These are phyloP conservation scores for Tethea ocularis DNA, from an alignment of 2,888 invertebrate genomes.

Conservation along the genomic window DNA sequence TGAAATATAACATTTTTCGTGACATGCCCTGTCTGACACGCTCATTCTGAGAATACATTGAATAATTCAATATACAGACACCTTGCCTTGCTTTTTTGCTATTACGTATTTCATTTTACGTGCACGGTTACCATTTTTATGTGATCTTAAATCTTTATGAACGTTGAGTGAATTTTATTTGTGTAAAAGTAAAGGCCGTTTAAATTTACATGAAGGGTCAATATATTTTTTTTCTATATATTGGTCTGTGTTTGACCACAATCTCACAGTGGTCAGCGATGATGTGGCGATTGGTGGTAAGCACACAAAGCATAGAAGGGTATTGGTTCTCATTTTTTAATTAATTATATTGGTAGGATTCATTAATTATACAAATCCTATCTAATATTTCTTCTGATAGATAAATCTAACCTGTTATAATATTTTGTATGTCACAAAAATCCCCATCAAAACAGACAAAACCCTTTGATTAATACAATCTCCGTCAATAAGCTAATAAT, in stretches of 20 bases:
- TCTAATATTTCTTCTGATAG: too few species aligned
- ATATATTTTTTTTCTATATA: too few species aligned
- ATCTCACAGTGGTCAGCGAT: too few species aligned
- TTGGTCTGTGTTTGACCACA: too few species aligned
- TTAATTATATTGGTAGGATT: too few species aligned
- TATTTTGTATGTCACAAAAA: slow-evolving; percentile 7
- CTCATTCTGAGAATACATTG: slow-evolving; percentile 9
- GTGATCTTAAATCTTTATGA: neutral
- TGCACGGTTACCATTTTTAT: neutral
- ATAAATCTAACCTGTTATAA: too few species aligned
- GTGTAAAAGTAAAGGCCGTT: neutral
- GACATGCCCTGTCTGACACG: slow-evolving; percentile 3
- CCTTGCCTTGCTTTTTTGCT: slow-evolving; percentile 12
- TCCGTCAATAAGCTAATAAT: slow-evolving; percentile 29
- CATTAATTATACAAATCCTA: too few species aligned
- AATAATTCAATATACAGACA: slow-evolving; percentile 18
- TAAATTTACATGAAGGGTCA: too few species aligned
- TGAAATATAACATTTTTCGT: neutral
- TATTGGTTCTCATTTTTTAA: too few species aligned
- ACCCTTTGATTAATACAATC: slow-evolving; percentile 32
- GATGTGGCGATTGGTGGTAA: too few species aligned
- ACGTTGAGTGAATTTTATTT: neutral
- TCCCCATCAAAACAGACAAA: slow-evolving; percentile 24
- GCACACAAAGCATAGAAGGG: too few species aligned
- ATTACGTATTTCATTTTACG: slow-evolving; percentile 8